A percentile compares a stretch with the other conserved stretches of the same genome.
These are phyloP conservation scores for Plecotus auritus DNA, from an alignment of 2,113 vertebrate species.

Conservation along the genomic window DNA sequence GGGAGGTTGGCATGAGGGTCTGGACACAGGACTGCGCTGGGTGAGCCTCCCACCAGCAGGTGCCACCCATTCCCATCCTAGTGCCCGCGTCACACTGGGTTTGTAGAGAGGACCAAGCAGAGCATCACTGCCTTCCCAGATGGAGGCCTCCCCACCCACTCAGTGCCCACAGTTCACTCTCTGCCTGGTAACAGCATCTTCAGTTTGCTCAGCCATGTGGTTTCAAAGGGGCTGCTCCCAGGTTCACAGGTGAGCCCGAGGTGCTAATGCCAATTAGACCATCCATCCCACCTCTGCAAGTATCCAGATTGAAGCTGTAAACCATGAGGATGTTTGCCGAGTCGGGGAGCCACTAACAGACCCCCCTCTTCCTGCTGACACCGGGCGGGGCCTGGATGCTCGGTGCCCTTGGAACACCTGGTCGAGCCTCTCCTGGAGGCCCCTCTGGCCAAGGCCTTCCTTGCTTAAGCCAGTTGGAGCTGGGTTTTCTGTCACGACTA, in stretches of 20 bases:
- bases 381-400: rapidly evolving
- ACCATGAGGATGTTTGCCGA: not conserved
- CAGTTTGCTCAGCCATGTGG: not conserved
- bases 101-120: not conserved
- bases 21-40: not conserved
- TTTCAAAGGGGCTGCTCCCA: not conserved
- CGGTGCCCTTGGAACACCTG: not conserved
- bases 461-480: not conserved
- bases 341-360: not conserved
- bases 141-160: not conserved
- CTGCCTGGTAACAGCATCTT: not conserved
- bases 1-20: not conserved
- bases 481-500: not conserved
- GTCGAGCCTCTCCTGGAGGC: not conserved
- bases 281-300: rapidly evolving
- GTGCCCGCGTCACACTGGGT: no score
- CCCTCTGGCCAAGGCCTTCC: not conserved
- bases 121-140: rapidly evolving
- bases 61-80: not conserved
- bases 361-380: not conserved
- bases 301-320: not conserved
- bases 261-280: rapidly evolving
- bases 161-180: rapidly evolving
- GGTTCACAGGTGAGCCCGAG: not conserved
- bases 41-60: no score